These are phyloP conservation scores for Synanthedon vespiformis DNA, from an alignment of 2,888 invertebrate species.

Conservation along the genomic window DNA sequence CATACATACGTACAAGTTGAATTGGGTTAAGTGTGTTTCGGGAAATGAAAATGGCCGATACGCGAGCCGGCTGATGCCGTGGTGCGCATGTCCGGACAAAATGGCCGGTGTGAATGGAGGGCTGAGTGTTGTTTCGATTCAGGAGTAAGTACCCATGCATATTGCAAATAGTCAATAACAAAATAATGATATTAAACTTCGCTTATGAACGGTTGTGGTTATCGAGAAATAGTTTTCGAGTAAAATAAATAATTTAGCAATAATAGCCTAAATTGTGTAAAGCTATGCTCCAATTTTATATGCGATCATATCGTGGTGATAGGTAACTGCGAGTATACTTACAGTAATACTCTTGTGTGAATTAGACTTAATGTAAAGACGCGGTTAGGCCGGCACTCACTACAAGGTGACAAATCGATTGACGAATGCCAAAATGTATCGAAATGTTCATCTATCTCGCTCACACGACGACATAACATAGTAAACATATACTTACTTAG, in stretches of 20 bases:
- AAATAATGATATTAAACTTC: slow-evolving; percentile 66
- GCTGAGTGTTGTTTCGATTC: slow-evolving; percentile 30
- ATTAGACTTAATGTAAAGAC: neutral
- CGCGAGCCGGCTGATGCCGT: slow-evolving; percentile 11
- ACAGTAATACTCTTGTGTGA: too few species aligned
- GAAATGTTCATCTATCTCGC: slow-evolving; percentile 20
- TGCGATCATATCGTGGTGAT: slow-evolving; percentile 58
- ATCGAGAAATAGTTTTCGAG: slow-evolving; percentile 67
- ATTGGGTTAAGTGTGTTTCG: slow-evolving; percentile 57
- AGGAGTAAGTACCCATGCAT: slow-evolving; percentile 39
- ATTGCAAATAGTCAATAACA: slow-evolving; percentile 64
- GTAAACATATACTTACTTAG: neutral
- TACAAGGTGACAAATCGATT: slow-evolving; percentile 14
- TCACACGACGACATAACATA: slow-evolving; percentile 11
- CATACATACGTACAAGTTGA: slow-evolving; percentile 15
- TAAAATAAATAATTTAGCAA: slow-evolving; percentile 65
- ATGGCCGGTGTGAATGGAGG: slow-evolving; percentile 39
- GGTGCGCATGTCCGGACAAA: slow-evolving; percentile 50
- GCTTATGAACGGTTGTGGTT: slow-evolving; percentile 71
- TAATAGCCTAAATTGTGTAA: slow-evolving; percentile 52
- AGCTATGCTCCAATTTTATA: slow-evolving; percentile 57
- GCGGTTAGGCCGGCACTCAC: slow-evolving; percentile 19
- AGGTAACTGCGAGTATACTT: slow-evolving; percentile 3
- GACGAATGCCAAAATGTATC: slow-evolving; percentile 34
- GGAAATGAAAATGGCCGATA: slow-evolving; percentile 59